These are phyloP conservation scores for Cavia aperea DNA, from an alignment of 2,113 vertebrate genomes.

Conservation along the genomic window DNA sequence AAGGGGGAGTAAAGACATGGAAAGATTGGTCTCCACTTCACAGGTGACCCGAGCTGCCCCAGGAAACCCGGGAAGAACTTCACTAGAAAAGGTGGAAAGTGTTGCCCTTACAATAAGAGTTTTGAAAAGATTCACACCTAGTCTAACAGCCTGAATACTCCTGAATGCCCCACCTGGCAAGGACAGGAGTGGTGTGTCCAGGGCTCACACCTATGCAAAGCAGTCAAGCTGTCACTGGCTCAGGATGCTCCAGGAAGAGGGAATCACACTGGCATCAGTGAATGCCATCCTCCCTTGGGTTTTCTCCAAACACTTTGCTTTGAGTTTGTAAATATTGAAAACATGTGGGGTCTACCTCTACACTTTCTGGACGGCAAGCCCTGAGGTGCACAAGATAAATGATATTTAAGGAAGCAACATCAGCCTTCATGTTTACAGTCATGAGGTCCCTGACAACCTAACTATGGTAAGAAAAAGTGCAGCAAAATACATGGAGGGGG, in stretches of 20 bases:
- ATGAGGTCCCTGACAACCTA: not conserved
- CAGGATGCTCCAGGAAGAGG: not conserved
- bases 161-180: not conserved
- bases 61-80: not conserved
- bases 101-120: not conserved
- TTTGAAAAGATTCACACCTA: not conserved
- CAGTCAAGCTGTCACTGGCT: not conserved
- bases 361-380: not conserved
- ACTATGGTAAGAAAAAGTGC: not conserved
- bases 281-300: not conserved
- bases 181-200: rapidly evolving
- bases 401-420: not conserved
- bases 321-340: not conserved
- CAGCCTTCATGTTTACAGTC: not conserved
- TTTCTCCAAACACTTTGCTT: not conserved
- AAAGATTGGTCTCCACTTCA: not conserved
- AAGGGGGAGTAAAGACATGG: not conserved
- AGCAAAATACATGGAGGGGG: not conserved
- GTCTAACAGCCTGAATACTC: not conserved
- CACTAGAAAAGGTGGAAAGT: not conserved
- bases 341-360: not conserved
- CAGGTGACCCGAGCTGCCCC: not conserved
- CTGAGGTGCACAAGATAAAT: not conserved
- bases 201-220: not conserved
- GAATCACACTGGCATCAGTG: not conserved